Evolutionary conservation across 2,113 vertebrate species (phyloP).

Genomic region (Zosterops hypoxanthus): DNA sequence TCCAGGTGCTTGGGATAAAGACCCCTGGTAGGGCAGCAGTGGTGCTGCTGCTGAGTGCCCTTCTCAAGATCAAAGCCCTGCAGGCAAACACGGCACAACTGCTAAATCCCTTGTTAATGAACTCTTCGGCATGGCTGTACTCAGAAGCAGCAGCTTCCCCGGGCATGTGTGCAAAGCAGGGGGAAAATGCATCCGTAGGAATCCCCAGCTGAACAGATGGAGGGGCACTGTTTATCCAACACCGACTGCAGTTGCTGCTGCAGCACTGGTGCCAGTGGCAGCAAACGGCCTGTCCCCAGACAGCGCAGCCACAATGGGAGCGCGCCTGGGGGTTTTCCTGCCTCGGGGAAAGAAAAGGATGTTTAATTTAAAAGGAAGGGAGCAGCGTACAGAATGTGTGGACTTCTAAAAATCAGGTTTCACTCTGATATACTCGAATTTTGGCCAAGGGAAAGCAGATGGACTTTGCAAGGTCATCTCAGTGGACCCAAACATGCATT

Average conservation of each 20-base stretch:
- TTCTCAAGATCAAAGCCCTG: slow-evolving; percentile 24
- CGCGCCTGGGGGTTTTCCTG: not conserved
- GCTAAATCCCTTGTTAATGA: not conserved
- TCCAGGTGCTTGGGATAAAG: slow-evolving; percentile 1
- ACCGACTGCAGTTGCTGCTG: not conserved
- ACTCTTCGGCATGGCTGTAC: not conserved
- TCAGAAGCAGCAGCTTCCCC: fast-evolving
- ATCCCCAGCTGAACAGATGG: not conserved
- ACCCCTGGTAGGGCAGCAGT: fast-evolving
- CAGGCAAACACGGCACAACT: not conserved
- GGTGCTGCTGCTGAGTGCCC: not conserved
- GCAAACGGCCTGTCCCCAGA: not conserved
- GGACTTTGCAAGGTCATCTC: not conserved
- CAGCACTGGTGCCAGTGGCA: not conserved
- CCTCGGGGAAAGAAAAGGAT: not conserved
- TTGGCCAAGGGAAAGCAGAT: not conserved
- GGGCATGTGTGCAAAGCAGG: not conserved
- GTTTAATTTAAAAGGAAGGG: slow-evolving; percentile 26
- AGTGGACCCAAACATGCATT: not conserved
- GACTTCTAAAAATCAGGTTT: not conserved
- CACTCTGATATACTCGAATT: not conserved
- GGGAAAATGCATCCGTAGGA: not conserved
- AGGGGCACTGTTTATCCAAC: not conserved
- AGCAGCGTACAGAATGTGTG: not conserved
- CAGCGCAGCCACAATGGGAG: not conserved